Evolutionary conservation across 35 echinoderm and acorn worm genomes (phyloP), one percentile per base, ranked within the genome.

Genomic region (Holothuria glaberrima): DNA sequence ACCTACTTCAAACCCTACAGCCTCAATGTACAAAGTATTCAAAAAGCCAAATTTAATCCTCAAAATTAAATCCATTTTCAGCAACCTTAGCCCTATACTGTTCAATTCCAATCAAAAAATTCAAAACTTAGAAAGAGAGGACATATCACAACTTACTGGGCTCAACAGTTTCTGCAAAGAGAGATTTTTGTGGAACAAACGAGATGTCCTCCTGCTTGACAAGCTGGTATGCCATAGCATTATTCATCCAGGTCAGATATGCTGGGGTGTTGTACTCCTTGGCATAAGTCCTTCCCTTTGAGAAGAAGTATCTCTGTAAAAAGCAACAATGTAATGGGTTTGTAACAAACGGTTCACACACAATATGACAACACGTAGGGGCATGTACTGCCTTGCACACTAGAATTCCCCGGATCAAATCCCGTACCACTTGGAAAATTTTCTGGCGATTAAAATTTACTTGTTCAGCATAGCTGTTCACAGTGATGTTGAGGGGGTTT

Each of bases 241-340:
- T 68, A 45, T 67, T 59, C 83, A 86, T 86, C 83, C 83, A 86
- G 21, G 25, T 54, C 59, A 86, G 83, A 44, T 86, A 86, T 21
- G 58, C 83, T 20, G 83, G 83, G 13, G 62, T 86, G 30, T 86
- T 86, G 59, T 86, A 86, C 26, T 68, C 83, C 59, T 86, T 86
- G 60, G 63, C 59, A 61, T 66, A 86, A 14, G 83, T 86, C n/a
- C 62, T 63, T 17, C 83, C 83, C 48, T 86, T 86, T 25, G 83
- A 86, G 62, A 86, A 86, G 83, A 86, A 86, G 35, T 86, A 86
- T 10, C 83, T 59, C 83, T 86, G 59, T 28, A 28, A 48, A 30
- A 32, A 24, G 25, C 2, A 83, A n/a, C 59, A 78, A 78, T 7
- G 6, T 45, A 41, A 78, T 45, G 17, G 5, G 74, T 6, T 17